A percentile compares a stretch with the other conserved stretches of the same genome.
phyloP scores from a whole-genome alignment of 2,113 vertebrate genomes.

The Microtus montanus region DNA sequence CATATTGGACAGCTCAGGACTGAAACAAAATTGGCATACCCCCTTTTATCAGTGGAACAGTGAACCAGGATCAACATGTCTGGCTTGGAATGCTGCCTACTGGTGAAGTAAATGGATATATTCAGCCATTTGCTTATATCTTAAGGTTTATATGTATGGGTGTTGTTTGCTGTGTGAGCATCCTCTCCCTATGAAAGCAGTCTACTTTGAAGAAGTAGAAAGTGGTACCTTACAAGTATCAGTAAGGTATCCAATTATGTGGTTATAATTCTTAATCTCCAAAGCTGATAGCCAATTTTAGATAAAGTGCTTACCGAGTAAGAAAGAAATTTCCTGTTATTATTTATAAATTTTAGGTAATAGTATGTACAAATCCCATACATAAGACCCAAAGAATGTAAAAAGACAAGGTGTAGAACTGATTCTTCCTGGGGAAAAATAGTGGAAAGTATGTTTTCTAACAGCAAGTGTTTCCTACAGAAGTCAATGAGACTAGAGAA shows the following conservation, averaged over 20 bases:
- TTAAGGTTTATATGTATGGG: conserved; percentile 30
- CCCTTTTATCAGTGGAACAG: conserved; percentile 75
- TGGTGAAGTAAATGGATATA: conserved; percentile 70
- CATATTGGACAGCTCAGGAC: conserved; percentile 22
- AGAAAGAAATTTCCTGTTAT: neutral
- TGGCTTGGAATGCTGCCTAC: conserved; percentile 72
- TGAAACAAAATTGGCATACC: conserved; percentile 78
- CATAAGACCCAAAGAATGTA: neutral
- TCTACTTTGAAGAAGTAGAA: neutral
- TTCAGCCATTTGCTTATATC: conserved; percentile 66
- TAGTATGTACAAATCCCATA: neutral
- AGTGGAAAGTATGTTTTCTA: neutral
- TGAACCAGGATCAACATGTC: conserved; percentile 69
- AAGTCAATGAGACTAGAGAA: neutral
- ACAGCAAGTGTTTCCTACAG: neutral
- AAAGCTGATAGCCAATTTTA: neutral
- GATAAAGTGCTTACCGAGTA: neutral
- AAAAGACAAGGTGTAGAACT: neutral
- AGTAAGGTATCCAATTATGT: neutral
- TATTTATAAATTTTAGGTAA: neutral
- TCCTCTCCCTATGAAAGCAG: neutral
- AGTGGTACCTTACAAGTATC: neutral
- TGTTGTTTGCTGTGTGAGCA: neutral
- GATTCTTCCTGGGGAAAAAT: neutral
- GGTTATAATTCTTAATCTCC: neutral